A percentile compares a stretch with the other conserved stretches of the same genome.
Evolutionary conservation across 2,797 vertebrate genomes (phyloP).

Genomic region (Capromys pilorides): DNA sequence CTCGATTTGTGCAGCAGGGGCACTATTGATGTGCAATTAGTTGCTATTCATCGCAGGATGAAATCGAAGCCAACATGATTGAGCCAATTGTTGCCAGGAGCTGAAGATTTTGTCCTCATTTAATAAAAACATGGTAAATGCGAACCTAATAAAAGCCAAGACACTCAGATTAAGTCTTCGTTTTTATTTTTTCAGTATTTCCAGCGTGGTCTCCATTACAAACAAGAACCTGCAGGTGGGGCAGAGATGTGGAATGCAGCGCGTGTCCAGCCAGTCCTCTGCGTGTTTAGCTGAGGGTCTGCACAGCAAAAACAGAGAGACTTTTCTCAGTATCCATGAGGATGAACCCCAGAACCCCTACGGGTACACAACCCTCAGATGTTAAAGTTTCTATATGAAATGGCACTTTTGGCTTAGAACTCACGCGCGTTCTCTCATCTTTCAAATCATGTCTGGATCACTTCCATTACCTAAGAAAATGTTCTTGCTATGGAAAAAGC

Average conservation of each 20-base stretch:
- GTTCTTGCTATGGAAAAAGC: background rate
- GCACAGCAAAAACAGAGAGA: background rate
- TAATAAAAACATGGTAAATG: constrained; percentile 28
- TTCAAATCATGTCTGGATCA: no score
- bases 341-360: no score
- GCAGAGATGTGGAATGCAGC: background rate
- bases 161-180: background rate
- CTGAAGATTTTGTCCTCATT: constrained; percentile 27
- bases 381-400: background rate
- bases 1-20: background rate
- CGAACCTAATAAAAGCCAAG: constrained; percentile 22
- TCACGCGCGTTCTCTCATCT: fast-evolving
- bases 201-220: background rate
- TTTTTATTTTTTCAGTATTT: background rate
- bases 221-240: background rate
- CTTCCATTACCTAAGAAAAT: background rate
- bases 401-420: background rate
- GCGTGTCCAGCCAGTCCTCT: background rate
- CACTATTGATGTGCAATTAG: constrained; percentile 11
- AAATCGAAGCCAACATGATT: constrained; percentile 1
- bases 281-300: constrained; percentile 38
- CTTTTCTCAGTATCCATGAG: fast-evolving
- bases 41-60: background rate
- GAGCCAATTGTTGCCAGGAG: background rate
- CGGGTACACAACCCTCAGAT: background rate